Conservation (phyloP, 37 sponge, comb jelly and placozoan species). For the Aplysina aerophoba region DNA sequence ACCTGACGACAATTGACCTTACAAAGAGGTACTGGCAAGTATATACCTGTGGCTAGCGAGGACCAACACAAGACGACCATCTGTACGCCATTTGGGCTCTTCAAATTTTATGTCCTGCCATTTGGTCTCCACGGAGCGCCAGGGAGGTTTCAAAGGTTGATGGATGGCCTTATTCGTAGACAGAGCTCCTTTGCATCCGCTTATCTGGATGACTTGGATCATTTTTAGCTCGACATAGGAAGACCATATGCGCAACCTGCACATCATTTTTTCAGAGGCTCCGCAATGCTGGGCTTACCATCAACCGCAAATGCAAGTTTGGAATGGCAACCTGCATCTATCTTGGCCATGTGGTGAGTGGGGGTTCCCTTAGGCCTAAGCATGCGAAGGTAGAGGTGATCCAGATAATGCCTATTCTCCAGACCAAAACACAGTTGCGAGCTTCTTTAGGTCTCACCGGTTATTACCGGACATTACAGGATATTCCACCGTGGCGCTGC, state of each 20-base stretch:
- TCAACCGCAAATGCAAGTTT: constrained; percentile 62
- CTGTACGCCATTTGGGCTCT: not conserved
- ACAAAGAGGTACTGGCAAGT: constrained; percentile 57
- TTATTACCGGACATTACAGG: constrained; percentile 61
- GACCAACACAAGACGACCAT: constrained; percentile 51
- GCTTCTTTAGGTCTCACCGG: constrained; percentile 67
- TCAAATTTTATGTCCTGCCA: not conserved
- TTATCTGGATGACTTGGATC: constrained; percentile 40
- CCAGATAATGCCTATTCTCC: constrained; percentile 32
- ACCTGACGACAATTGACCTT: constrained; percentile 48
- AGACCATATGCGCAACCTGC: too few species aligned
- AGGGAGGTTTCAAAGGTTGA: constrained; percentile 25
- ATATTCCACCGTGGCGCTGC: constrained; percentile 36
- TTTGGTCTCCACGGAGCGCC: constrained; percentile 28
- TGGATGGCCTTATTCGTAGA: constrained; percentile 15
- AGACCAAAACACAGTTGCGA: constrained; percentile 49
- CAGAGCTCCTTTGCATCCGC: constrained; percentile 32
- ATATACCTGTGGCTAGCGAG: constrained; percentile 35
- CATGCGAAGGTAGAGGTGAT: constrained; percentile 48
- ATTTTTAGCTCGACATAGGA: constrained; percentile 43
- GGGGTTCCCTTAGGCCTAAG: constrained; percentile 46
- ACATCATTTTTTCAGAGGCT: constrained; percentile 30
- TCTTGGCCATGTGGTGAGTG: constrained; percentile 59
- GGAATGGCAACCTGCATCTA: constrained; percentile 41
- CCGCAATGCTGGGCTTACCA: constrained; percentile 39